Conservation (phyloP, 2,888 invertebrate genomes). For the Euproctis similis region DNA sequence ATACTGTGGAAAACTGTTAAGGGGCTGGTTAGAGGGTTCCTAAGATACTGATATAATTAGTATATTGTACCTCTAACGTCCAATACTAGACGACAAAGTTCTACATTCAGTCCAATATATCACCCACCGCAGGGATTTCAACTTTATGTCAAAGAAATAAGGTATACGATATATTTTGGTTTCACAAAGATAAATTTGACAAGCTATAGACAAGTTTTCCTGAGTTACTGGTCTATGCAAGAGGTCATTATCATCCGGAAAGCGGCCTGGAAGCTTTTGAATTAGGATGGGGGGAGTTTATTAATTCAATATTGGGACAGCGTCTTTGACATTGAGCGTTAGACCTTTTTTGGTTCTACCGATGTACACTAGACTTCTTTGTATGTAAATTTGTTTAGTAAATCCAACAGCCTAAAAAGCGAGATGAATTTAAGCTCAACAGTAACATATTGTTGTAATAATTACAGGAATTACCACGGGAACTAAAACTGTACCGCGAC, state of each 20-base stretch:
- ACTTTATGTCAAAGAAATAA: conserved; percentile 15
- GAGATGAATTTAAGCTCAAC: no score
- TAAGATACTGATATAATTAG: conserved; percentile 74
- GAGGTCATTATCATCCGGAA: conserved; percentile 59
- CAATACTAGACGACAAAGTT: conserved; percentile 34
- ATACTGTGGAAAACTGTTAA: conserved; percentile 73
- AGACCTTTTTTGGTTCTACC: conserved; percentile 25
- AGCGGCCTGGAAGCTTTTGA: conserved; percentile 47
- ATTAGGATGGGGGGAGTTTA: conserved; percentile 43
- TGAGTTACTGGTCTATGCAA: conserved; percentile 58
- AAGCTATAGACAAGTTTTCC: conserved; percentile 49
- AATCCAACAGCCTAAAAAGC: no score
- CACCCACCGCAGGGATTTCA: conserved; percentile 18
- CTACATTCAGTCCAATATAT: conserved; percentile 8
- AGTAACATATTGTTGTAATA: no score
- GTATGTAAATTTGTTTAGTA: no score
- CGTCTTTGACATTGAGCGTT: conserved; percentile 32
- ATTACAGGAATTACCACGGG: no score
- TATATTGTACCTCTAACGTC: conserved; percentile 63
- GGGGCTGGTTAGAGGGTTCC: conserved; percentile 73
- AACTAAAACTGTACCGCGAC: no score
- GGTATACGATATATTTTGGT: conserved; percentile 5
- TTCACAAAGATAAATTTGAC: conserved; percentile 14
- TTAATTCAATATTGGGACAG: conserved; percentile 47
- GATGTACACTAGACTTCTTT: conserved; percentile 18